Evolutionary conservation across 2,797 vertebrate genomes (phyloP).

Genomic region (Sorex maritimensis): DNA sequence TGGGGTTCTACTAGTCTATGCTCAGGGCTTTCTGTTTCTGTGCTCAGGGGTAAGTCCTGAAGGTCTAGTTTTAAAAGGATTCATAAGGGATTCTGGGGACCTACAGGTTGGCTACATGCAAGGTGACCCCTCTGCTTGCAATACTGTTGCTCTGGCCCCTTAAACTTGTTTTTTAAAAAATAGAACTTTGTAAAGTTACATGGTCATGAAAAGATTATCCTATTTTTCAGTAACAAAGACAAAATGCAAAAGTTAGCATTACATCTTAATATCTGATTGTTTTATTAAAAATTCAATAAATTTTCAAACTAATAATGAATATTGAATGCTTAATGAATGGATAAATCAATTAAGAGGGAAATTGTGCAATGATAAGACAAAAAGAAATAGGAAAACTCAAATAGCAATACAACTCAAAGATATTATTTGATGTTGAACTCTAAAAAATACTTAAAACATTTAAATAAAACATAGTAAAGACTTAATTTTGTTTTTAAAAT

Average conservation of each 20-base stretch:
- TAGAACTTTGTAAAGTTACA: not conserved
- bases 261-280: not conserved
- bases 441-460: not conserved
- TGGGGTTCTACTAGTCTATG: too few relatives aligned
- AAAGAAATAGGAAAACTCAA: slow-evolving; percentile 11
- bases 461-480: slow-evolving; percentile 5
- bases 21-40: too few relatives aligned
- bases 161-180: too few relatives aligned
- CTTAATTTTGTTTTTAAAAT: not conserved
- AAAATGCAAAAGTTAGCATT: slow-evolving; percentile 28
- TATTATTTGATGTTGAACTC: not conserved
- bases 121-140: too few relatives aligned
- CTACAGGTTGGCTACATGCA: too few relatives aligned
- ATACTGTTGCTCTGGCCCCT: too few relatives aligned
- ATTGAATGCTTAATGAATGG: not conserved
- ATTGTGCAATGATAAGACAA: not conserved
- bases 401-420: not conserved
- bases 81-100: too few relatives aligned
- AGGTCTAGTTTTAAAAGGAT: too few relatives aligned
- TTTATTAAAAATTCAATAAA: not conserved
- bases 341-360: not conserved
- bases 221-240: not conserved
- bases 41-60: too few relatives aligned
- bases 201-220: not conserved
- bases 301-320: not conserved